Conservation (phyloP, 1,140 invertebrate genomes). For the Drosophila punjabiensis region DNA sequence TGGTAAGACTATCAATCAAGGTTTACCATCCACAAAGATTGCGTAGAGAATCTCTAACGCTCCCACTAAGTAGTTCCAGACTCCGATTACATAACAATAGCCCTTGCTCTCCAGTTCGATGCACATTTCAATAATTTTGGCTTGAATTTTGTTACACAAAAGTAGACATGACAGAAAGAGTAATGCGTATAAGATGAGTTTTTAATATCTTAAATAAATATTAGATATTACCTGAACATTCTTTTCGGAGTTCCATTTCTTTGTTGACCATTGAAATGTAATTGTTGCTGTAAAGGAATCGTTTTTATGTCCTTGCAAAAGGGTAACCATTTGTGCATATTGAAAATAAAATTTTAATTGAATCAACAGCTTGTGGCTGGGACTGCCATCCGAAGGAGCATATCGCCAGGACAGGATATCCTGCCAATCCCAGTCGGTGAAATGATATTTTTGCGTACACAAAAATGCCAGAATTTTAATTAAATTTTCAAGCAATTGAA, state of each 20-base stretch:
- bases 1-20: not conserved
- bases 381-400: constrained; percentile 11
- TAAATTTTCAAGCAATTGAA: constrained; percentile 77
- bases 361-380: constrained; percentile 45
- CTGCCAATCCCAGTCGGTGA: constrained; percentile 2
- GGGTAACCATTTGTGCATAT: not conserved
- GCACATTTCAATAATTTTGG: constrained; percentile 4
- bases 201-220: not conserved
- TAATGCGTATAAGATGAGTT: not conserved
- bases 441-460: constrained; percentile 29
- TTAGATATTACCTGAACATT: not conserved
- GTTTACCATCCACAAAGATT: not conserved
- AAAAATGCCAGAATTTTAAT: constrained; percentile 77
- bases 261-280: not conserved
- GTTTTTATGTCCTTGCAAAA: constrained; percentile 2
- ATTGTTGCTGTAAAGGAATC: not conserved
- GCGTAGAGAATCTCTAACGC: not conserved
- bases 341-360: constrained; percentile 48
- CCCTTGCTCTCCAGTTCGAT: no score
- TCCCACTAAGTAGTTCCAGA: not conserved
- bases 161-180: not conserved
- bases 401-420: not conserved
- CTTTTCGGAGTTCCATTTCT: no score
- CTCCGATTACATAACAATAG: not conserved
- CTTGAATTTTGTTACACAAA: not conserved